Conservation (phyloP, 1,140 invertebrate genomes). For the Helicoverpa armigera region DNA sequence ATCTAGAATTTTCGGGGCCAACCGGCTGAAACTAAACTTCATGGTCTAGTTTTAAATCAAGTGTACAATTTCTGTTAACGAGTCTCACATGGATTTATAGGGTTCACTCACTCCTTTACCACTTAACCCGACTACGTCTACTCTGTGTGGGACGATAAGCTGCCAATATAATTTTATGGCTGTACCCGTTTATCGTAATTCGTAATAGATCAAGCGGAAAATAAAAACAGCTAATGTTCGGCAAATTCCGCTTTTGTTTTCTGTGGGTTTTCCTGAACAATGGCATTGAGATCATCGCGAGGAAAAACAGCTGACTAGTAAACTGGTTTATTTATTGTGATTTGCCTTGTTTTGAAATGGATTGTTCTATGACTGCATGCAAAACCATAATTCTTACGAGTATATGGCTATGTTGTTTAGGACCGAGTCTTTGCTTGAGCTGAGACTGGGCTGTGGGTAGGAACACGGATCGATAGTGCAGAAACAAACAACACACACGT, state of each 20-base stretch:
- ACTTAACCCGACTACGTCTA: not conserved
- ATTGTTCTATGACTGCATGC: not conserved
- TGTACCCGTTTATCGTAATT: not conserved
- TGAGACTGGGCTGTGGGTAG: not conserved
- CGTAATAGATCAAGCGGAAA: not conserved
- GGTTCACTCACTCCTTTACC: not conserved
- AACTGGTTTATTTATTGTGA: not conserved
- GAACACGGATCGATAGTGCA: not conserved
- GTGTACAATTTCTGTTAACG: not conserved
- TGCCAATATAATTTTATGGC: not conserved
- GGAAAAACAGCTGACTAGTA: constrained; percentile 4
- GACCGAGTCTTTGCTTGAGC: no score
- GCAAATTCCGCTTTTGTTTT: not conserved
- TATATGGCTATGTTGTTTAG: no score
- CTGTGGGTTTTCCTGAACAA: not conserved
- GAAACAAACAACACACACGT: not conserved
- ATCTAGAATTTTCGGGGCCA: not conserved
- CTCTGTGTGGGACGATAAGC: not conserved
- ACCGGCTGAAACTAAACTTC: not conserved
- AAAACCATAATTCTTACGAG: no score
- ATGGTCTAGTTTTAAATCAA: not conserved
- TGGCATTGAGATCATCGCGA: not conserved
- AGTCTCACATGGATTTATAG: not conserved
- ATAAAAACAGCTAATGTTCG: no score
- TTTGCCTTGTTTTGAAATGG: not conserved